Evolutionary conservation across 2,113 vertebrate genomes (phyloP).

Genomic region (Sakesphorus luctuosus): DNA sequence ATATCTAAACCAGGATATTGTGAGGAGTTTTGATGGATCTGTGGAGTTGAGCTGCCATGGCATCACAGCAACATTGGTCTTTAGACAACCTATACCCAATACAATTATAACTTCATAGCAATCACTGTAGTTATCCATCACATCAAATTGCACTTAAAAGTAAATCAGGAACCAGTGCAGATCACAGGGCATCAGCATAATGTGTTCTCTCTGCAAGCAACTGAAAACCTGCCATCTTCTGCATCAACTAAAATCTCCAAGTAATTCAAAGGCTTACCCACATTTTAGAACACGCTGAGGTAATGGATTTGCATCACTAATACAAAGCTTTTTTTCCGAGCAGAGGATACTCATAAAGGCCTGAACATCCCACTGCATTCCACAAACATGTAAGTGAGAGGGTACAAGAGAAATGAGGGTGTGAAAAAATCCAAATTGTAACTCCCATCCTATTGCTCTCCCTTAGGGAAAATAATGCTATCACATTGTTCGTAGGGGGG

Average conservation of each 20-base stretch:
- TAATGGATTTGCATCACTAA: not conserved
- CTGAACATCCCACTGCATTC: not conserved
- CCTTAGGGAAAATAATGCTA: not conserved
- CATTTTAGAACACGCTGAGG: not conserved
- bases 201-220: not conserved
- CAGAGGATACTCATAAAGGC: not conserved
- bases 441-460: not conserved
- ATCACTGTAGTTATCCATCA: not conserved
- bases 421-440: not conserved
- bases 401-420: accelerated
- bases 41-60: not conserved
- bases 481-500: accelerated
- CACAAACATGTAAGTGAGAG: not conserved
- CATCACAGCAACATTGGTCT: not conserved
- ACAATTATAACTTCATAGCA: not conserved
- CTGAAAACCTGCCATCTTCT: not conserved
- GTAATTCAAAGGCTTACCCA: not conserved
- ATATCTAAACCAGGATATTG: not conserved
- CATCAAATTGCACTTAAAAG: conserved; percentile 25
- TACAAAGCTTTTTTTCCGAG: not conserved
- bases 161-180: not conserved
- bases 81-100: not conserved
- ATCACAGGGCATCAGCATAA: not conserved
- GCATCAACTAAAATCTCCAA: not conserved
- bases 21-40: not conserved